Percentiles rank a stretch among this genome's conserved stretches.
These are phyloP conservation scores for Acropora tenuis DNA, from an alignment of 64 coral and sea anemone species.

Conservation along the genomic window DNA sequence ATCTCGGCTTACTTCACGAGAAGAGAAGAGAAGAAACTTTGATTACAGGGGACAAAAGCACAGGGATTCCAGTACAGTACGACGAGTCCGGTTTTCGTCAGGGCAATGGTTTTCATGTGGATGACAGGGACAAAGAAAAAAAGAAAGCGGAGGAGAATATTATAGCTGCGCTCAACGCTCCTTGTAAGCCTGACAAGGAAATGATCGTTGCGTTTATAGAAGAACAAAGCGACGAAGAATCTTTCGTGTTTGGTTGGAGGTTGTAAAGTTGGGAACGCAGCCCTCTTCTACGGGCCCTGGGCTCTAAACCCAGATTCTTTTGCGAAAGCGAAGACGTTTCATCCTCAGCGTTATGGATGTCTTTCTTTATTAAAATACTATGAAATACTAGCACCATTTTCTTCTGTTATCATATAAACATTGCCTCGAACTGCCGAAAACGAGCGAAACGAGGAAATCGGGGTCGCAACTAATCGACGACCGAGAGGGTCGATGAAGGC, in stretches of 20 bases:
- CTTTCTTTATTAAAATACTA: no score
- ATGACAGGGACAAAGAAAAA: background rate
- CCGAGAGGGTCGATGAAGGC: no score
- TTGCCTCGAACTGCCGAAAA: no score
- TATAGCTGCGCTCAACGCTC: background rate
- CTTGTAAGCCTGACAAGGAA: background rate
- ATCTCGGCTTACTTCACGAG: background rate
- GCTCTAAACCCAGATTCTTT: no score
- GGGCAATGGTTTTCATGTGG: background rate
- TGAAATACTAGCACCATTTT: no score
- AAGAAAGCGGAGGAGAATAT: background rate
- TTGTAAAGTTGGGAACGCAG: background rate
- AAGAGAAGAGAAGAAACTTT: background rate
- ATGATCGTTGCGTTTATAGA: conserved; percentile 13
- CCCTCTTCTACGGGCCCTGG: no score
- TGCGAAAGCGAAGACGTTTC: no score
- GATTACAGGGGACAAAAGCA: background rate
- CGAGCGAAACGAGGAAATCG: no score
- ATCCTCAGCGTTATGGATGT: no score
- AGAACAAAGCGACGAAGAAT: conserved; percentile 45
- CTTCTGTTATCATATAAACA: no score
- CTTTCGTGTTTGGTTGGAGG: conserved; percentile 64
- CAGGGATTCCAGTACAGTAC: background rate
- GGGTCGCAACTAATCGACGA: no score
- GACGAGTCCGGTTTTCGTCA: background rate